A percentile compares a stretch with the other conserved stretches of the same genome.
These are phyloP conservation scores for Gnatocerus cornutus DNA, from an alignment of 2,888 invertebrate genomes.

Conservation along the genomic window DNA sequence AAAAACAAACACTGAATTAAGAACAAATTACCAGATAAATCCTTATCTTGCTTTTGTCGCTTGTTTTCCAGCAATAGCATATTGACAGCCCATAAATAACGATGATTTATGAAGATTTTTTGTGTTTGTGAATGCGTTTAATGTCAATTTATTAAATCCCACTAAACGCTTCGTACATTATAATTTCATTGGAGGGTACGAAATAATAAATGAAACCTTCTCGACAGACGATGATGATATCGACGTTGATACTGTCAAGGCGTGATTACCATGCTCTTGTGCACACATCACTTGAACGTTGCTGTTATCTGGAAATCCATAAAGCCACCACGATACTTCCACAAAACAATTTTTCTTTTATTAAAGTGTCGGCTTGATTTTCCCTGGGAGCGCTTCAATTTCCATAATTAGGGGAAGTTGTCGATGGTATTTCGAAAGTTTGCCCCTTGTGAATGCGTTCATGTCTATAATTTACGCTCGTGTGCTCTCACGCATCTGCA, in stretches of 20 bases:
- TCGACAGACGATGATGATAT: slow-evolving; percentile 18
- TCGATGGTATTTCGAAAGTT: slow-evolving; percentile 51
- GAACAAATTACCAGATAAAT: slow-evolving; percentile 61
- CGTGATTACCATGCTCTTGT: background rate
- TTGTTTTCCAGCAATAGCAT: slow-evolving; percentile 44
- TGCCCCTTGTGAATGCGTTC: slow-evolving; percentile 53
- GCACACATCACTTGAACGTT: slow-evolving; percentile 26
- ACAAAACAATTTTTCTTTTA: slow-evolving; percentile 30
- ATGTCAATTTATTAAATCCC: slow-evolving; percentile 49
- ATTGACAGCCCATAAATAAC: slow-evolving; percentile 50
- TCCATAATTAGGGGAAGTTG: slow-evolving; percentile 56
- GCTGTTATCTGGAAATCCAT: slow-evolving; percentile 22
- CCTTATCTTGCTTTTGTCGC: slow-evolving; percentile 49
- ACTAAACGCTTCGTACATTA: slow-evolving; percentile 17
- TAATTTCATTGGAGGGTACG: slow-evolving; percentile 39
- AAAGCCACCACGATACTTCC: slow-evolving; percentile 19
- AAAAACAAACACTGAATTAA: slow-evolving; percentile 61
- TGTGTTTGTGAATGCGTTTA: slow-evolving; percentile 46
- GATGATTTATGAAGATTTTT: slow-evolving; percentile 49
- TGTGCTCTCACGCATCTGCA: slow-evolving; percentile 56
- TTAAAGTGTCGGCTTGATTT: slow-evolving; percentile 35
- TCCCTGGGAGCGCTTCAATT: slow-evolving; percentile 47
- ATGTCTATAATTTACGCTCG: slow-evolving; percentile 60
- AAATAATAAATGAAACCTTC: background rate
- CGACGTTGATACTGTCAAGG: slow-evolving; percentile 6